Conservation (phyloP, 2,797 vertebrate genomes). For the Coregonus ussuriensis region DNA sequence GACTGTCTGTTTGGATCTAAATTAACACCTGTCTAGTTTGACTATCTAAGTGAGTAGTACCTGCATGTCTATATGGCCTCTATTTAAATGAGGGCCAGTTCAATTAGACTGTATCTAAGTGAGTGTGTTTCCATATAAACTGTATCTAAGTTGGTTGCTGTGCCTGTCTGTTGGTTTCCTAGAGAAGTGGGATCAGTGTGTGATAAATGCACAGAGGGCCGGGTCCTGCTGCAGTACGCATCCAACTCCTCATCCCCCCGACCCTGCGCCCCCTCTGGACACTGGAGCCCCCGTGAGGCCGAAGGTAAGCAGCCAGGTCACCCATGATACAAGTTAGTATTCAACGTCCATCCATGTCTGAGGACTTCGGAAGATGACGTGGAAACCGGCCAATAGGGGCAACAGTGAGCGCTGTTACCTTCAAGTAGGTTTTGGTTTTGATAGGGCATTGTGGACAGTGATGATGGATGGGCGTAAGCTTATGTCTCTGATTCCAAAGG, state of each 20-base stretch:
- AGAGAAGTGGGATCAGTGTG: conserved; percentile 99
- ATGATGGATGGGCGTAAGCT: too few relatives aligned
- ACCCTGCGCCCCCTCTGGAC: conserved; percentile 91
- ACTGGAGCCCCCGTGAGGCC: conserved; percentile 97
- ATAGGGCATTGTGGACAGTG: too few relatives aligned
- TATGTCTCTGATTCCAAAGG: too few relatives aligned
- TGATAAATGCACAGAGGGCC: conserved; percentile 89
- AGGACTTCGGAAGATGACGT: too few relatives aligned
- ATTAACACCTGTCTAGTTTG: background rate
- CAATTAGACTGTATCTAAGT: background rate
- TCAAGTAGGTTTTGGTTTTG: too few relatives aligned
- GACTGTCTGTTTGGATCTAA: background rate
- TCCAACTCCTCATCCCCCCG: conserved; percentile 93
- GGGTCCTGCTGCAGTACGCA: conserved; percentile 90
- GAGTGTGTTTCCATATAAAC: conserved; percentile 38
- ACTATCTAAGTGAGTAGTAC: background rate
- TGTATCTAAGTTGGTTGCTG: conserved; percentile 81
- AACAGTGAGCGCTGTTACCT: too few relatives aligned
- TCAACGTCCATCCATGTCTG: too few relatives aligned
- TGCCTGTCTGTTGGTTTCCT: conserved; percentile 91
- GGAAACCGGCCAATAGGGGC: too few relatives aligned
- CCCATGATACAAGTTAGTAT: too few relatives aligned
- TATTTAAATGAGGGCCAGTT: too few relatives aligned
- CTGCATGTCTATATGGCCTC: too few relatives aligned
- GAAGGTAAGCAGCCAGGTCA: conserved; percentile 71